Conservation (phyloP, 2,797 vertebrate genomes). For the Danio aesculapii region DNA sequence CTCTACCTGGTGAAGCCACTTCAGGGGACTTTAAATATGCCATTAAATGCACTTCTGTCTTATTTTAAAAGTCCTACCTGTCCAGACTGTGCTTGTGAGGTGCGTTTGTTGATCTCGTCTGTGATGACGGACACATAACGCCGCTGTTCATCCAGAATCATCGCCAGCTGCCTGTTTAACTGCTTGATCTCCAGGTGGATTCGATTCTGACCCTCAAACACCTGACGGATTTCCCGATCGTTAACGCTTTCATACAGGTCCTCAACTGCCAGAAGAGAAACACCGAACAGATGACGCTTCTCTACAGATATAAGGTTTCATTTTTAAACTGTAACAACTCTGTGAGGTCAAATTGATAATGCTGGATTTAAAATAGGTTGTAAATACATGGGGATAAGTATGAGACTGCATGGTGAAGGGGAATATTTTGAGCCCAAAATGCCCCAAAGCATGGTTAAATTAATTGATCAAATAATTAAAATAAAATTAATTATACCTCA, state of each 20-base stretch:
- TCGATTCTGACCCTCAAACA: conserved; percentile 97
- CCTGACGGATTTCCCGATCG: conserved; percentile 92
- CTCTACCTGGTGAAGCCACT: too few relatives aligned
- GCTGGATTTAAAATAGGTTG: too few relatives aligned
- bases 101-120: conserved; percentile 86
- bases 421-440: too few relatives aligned
- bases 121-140: conserved; percentile 88
- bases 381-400: too few relatives aligned
- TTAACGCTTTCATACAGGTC: conserved; percentile 90
- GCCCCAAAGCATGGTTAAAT: too few relatives aligned
- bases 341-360: conserved; percentile 34
- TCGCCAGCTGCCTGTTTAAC: conserved; percentile 90
- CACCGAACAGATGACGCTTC: too few relatives aligned
- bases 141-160: conserved; percentile 98
- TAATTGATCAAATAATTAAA: too few relatives aligned
- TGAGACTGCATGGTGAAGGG: too few relatives aligned
- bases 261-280: conserved; percentile 79
- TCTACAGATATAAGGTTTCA: too few relatives aligned
- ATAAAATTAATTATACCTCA: too few relatives aligned
- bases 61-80: conserved; percentile 76
- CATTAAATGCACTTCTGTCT: too few relatives aligned
- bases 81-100: conserved; percentile 74
- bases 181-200: conserved; percentile 98
- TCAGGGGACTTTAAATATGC: too few relatives aligned
- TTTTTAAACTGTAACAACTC: conserved; percentile 64